Conservation (phyloP, 2,888 invertebrate species). For the Stomorhina lunata region DNA sequence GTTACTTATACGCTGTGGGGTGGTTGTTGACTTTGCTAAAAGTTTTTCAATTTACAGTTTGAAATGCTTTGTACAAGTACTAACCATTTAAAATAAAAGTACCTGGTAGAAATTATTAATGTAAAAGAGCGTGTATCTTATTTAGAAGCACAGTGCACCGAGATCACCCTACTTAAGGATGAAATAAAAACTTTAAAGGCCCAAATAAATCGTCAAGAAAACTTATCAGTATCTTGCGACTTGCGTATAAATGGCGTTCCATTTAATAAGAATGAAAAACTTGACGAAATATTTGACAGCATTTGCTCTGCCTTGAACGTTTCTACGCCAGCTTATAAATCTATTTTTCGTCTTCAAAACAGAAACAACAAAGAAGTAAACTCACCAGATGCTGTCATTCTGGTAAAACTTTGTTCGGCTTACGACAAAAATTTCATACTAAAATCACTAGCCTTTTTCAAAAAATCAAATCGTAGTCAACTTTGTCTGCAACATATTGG, state of each 20-base stretch:
- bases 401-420: neutral
- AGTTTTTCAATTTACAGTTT: too few relatives aligned
- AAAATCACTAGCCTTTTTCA: neutral
- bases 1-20: too few relatives aligned
- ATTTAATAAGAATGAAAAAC: neutral
- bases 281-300: neutral
- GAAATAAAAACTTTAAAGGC: neutral
- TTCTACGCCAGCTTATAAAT: neutral
- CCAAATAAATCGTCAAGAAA: neutral
- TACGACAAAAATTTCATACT: neutral
- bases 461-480: neutral
- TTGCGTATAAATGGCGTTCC: neutral
- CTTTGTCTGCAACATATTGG: constrained; percentile 4
- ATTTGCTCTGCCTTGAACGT: neutral
- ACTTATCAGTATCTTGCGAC: neutral
- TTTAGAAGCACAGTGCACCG: neutral
- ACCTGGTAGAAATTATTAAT: too few relatives aligned
- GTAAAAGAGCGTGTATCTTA: neutral
- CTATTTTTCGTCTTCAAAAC: neutral
- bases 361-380: neutral
- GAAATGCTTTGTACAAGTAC: too few relatives aligned
- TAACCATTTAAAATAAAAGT: too few relatives aligned
- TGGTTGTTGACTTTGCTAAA: too few relatives aligned
- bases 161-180: neutral
- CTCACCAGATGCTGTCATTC: neutral